These are phyloP conservation scores for Brienomyrus longianalis DNA, from an alignment of 2,113 vertebrate species.

Conservation along the genomic window DNA sequence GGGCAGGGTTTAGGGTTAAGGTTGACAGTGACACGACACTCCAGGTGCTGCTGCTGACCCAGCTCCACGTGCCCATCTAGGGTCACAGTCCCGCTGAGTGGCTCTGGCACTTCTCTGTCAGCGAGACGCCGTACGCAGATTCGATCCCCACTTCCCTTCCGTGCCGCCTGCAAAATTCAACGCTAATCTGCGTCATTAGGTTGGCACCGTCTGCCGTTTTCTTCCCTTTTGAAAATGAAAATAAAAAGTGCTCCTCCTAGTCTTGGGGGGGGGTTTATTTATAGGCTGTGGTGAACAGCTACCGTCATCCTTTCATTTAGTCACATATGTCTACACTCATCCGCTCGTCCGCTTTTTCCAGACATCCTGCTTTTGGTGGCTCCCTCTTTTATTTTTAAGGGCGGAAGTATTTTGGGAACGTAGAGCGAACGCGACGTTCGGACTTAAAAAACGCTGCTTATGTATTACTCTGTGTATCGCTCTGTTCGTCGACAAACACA, in stretches of 20 bases:
- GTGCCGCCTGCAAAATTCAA: not conserved
- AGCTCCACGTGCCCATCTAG: not conserved
- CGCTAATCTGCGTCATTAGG: not conserved
- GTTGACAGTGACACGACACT: not conserved
- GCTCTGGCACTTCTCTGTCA: not conserved
- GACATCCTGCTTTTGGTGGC: not conserved
- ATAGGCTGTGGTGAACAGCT: constrained; percentile 16
- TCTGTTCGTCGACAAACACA: not conserved
- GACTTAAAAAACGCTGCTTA: not conserved
- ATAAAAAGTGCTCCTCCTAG: not conserved
- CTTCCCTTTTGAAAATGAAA: constrained; percentile 8
- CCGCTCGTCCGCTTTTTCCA: not conserved
- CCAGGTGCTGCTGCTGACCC: not conserved
- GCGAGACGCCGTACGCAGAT: not conserved
- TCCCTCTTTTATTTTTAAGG: not conserved
- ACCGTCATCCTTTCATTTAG: not conserved
- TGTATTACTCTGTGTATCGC: not conserved
- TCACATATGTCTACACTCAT: not conserved
- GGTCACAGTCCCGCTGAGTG: not conserved
- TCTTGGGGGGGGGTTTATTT: not conserved
- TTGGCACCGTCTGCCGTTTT: not conserved
- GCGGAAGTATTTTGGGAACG: not conserved
- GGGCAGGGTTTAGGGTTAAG: not conserved
- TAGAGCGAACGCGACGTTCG: not conserved
- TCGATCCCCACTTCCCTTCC: not conserved